Conservation (phyloP, 2,888 invertebrate genomes). For the Chrysodeixis includens region DNA sequence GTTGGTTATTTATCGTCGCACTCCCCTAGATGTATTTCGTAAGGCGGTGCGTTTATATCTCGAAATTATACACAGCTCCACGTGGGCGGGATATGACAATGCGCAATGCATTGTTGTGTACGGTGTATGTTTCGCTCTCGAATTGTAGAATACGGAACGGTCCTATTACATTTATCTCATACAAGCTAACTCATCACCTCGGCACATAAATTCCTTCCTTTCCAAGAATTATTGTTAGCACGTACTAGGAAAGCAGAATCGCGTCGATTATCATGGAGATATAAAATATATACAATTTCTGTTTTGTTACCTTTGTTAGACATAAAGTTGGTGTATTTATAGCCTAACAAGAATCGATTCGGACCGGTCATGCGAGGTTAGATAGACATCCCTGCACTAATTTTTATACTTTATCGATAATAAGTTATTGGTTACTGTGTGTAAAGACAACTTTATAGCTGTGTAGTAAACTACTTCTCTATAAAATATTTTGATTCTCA, state of each 20-base stretch:
- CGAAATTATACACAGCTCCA: slow-evolving; percentile 80
- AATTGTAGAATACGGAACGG: slow-evolving; percentile 27
- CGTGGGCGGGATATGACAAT: slow-evolving; percentile 86
- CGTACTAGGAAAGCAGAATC: slow-evolving; percentile 9
- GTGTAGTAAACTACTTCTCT: not conserved
- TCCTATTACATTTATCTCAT: slow-evolving; percentile 14
- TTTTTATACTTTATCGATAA: slow-evolving; percentile 34
- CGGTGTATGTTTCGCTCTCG: slow-evolving; percentile 41
- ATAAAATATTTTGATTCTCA: slow-evolving; percentile 29
- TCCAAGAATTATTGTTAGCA: slow-evolving; percentile 7
- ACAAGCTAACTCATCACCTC: not conserved
- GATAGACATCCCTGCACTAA: slow-evolving; percentile 20
- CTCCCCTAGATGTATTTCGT: slow-evolving; percentile 80
- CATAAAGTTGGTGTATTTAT: slow-evolving; percentile 27
- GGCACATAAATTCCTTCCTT: not conserved
- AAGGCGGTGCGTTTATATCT: slow-evolving; percentile 83
- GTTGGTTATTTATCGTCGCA: slow-evolving; percentile 83
- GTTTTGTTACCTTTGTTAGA: slow-evolving; percentile 31
- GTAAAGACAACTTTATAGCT: slow-evolving; percentile 34
- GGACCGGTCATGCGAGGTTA: slow-evolving; percentile 23
- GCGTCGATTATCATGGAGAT: slow-evolving; percentile 7
- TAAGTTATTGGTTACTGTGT: slow-evolving; percentile 35
- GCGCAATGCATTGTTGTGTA: slow-evolving; percentile 73
- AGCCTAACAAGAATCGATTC: slow-evolving; percentile 35
- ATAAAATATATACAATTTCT: slow-evolving; percentile 17